Conservation (phyloP, 2,113 vertebrate genomes). For the Sceloporus tristichus region DNA sequence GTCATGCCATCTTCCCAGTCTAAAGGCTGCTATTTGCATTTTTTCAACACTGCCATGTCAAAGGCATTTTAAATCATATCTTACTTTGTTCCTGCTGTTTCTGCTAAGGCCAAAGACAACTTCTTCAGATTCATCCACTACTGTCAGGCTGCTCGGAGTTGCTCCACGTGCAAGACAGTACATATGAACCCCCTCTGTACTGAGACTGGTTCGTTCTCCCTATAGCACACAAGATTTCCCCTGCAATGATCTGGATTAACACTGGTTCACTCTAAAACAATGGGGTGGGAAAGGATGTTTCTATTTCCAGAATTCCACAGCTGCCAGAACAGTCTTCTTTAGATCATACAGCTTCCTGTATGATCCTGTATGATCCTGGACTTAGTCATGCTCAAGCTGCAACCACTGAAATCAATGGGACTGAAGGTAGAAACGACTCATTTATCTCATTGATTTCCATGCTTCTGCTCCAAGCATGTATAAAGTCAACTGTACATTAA, state of each 20-base stretch:
- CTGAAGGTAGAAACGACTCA: background rate
- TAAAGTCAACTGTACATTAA: background rate
- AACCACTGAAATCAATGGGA: background rate
- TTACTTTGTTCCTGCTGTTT: no score
- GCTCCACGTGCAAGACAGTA: background rate
- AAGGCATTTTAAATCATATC: no score
- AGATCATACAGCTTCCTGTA: background rate
- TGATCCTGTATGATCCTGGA: no score
- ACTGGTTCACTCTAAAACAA: no score
- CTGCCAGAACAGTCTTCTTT: background rate
- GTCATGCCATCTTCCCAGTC: background rate
- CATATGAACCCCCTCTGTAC: background rate
- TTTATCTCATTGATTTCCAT: background rate
- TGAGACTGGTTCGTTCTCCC: background rate
- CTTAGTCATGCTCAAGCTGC: background rate
- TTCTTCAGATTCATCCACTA: background rate
- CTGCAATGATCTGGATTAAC: background rate
- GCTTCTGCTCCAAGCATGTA: background rate
- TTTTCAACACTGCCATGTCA: background rate
- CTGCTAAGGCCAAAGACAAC: background rate
- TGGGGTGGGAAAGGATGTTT: background rate
- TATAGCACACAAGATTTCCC: background rate
- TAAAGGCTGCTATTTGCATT: no score
- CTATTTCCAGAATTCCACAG: background rate
- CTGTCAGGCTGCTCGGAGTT: background rate